Evolutionary conservation across 2,113 vertebrate species (phyloP).

Genomic region (Oreochromis tanganicae): DNA sequence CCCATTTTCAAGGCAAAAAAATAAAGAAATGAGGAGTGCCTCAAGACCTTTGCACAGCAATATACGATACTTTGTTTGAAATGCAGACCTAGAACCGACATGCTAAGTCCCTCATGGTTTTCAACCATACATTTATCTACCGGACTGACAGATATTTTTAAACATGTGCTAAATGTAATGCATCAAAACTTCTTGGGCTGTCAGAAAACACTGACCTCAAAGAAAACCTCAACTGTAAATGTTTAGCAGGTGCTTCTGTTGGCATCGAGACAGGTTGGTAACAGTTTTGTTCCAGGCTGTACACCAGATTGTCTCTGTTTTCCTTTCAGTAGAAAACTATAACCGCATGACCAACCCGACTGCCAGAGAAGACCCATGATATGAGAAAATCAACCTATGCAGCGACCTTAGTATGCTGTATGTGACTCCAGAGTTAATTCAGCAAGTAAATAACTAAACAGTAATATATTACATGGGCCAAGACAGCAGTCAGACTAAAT

Average conservation of each 20-base stretch:
- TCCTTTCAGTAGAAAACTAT: background rate
- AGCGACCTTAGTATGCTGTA: background rate
- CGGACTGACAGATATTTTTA: background rate
- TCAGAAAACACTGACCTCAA: background rate
- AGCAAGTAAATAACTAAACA: conserved; percentile 10
- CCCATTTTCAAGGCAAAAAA: background rate
- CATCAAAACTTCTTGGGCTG: background rate
- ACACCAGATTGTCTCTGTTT: background rate
- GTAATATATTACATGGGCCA: background rate
- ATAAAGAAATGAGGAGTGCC: background rate
- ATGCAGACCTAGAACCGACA: background rate
- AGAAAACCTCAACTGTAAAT: background rate
- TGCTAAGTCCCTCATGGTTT: background rate
- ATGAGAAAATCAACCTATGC: background rate
- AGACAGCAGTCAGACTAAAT: conserved; percentile 24
- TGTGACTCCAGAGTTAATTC: conserved; percentile 1
- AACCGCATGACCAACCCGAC: background rate
- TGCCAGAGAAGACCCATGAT: background rate
- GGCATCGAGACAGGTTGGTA: background rate
- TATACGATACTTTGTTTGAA: background rate
- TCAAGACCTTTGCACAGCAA: background rate
- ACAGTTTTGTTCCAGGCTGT: background rate
- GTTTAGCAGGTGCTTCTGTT: background rate
- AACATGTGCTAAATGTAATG: background rate
- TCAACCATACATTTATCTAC: background rate